These are phyloP conservation scores for Drosophila sechellia DNA, from an alignment of 1,140 invertebrate genomes.

Conservation along the genomic window DNA sequence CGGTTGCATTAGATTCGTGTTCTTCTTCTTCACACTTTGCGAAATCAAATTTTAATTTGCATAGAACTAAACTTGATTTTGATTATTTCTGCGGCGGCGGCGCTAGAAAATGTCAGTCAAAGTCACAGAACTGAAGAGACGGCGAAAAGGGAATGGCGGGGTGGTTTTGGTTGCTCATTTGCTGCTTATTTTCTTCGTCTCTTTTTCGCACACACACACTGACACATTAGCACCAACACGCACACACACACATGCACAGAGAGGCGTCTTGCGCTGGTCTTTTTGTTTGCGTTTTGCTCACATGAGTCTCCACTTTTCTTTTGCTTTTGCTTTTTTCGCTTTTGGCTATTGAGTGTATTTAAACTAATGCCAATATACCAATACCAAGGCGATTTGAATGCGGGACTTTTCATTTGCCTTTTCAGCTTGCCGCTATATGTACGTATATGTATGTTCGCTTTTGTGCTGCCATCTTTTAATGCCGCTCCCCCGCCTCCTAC, in stretches of 20 bases:
- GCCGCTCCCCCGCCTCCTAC: slow-evolving; percentile 57
- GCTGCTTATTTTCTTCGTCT: slow-evolving; percentile 50
- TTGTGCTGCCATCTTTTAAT: slow-evolving; percentile 75
- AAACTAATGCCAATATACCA: slow-evolving; percentile 64
- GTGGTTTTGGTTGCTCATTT: slow-evolving; percentile 61
- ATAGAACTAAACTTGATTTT: slow-evolving; percentile 59
- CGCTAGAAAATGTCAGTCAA: slow-evolving; percentile 64
- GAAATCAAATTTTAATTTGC: slow-evolving; percentile 29
- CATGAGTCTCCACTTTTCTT: slow-evolving; percentile 63
- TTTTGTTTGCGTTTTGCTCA: slow-evolving; percentile 70
- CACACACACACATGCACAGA: slow-evolving; percentile 28
- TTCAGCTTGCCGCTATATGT: slow-evolving; percentile 49
- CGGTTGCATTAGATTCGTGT: slow-evolving; percentile 55
- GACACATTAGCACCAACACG: background rate
- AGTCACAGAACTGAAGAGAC: slow-evolving; percentile 55
- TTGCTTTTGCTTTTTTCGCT: slow-evolving; percentile 45
- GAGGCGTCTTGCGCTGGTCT: slow-evolving; percentile 67
- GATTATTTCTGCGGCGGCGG: slow-evolving; percentile 34
- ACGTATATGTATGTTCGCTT: slow-evolving; percentile 57
- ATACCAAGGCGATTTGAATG: slow-evolving; percentile 50
- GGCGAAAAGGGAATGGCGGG: slow-evolving; percentile 49
- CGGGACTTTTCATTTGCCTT: slow-evolving; percentile 48
- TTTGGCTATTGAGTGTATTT: slow-evolving; percentile 57
- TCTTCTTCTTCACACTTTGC: background rate
- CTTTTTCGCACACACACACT: slow-evolving; percentile 44